Base-by-base conservation (phyloP, 92 coral and sea anemone genomes). In the Parazoanthus swiftii region DNA sequence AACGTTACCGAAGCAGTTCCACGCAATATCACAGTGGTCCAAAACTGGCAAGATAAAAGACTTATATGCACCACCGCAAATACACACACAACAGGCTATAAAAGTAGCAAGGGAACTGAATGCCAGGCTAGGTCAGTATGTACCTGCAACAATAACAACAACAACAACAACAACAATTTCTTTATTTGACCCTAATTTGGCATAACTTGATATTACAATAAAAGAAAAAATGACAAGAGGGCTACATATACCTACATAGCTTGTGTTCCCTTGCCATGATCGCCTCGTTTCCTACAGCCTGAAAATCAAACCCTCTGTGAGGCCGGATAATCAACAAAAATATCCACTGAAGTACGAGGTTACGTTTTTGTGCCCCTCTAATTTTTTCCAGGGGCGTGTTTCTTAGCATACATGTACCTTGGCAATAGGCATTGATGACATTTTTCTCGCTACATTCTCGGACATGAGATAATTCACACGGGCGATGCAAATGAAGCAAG, bases 231-330 rank as follows among this genome's bases (percentile, higher is more conserved):
- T 29, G 33, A 29, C 33, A 29, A 29, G 33, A 29, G 33, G 33
- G 33, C 33, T 29, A 29, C 33, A 29, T 29, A 29, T 29, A 29
- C 99, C 92, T 90, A 81, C 91, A 93, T 18, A 97, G 88, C 33
- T 94, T 89, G 67, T 93, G 92, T 88, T 97, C 99, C 63, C 76
- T 90, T 13, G 91, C 89, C 98, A 97, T 91, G 29, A 97, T 97
- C 43, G 81, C 86, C 29, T 91, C 93, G 85, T 90, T 88, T 51
- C 97, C 95, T 26, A 97, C 91, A 51, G 96, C 98, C 99, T 95
- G 81, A 46, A 71, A 83, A 37, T 54, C 51, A 14, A 23, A 65
- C 86, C 39, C 81, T 23, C 36, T 56, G 37, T 44, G 68, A 44
- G n/a, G 33, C 33, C 33, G 33, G 51, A 75, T 16, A 42, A 63